Conservation (phyloP, 2,797 vertebrate genomes). For the Chelmon rostratus region DNA sequence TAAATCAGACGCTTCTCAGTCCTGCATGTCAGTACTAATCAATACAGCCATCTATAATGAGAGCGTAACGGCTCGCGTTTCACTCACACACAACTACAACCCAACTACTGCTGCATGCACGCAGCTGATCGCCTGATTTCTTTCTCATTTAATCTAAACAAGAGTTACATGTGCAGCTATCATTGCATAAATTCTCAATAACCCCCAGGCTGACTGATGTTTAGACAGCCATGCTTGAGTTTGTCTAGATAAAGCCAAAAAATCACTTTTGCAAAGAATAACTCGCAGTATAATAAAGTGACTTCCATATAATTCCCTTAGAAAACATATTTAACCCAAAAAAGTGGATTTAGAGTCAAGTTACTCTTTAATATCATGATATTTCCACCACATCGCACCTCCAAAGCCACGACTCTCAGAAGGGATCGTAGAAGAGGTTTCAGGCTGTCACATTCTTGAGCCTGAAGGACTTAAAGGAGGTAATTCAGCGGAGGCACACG, state of each 20-base stretch:
- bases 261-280: neutral
- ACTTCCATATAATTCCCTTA: neutral
- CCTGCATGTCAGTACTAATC: neutral
- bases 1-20: neutral
- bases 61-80: neutral
- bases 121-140: neutral
- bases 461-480: slow-evolving; percentile 47
- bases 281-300: neutral
- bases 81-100: neutral
- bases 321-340: neutral
- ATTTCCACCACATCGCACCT: neutral
- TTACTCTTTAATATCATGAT: neutral
- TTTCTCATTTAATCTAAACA: neutral
- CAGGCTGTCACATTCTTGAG: slow-evolving; percentile 38
- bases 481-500: slow-evolving; percentile 35
- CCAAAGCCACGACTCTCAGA: neutral
- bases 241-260: neutral
- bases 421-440: neutral
- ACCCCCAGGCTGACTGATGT: neutral
- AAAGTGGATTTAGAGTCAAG: neutral
- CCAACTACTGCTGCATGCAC: neutral
- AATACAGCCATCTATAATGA: neutral
- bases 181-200: neutral
- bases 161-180: neutral
- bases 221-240: neutral